Base-by-base conservation (phyloP, 2,888 invertebrate genomes). In the Dendrolimus pini region DNA sequence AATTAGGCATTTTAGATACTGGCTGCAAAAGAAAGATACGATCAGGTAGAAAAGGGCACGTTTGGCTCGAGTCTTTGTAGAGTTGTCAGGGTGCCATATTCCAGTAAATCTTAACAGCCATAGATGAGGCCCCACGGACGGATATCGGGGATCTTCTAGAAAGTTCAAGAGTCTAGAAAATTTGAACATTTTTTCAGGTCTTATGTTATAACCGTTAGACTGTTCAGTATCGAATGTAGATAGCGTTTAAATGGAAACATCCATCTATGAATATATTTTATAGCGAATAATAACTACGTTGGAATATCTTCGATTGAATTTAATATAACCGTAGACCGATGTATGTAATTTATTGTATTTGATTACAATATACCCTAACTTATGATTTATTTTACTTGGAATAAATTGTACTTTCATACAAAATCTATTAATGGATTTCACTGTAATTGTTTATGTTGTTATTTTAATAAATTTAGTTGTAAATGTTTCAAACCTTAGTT, bases 51-150 rank as follows among this genome's bases (percentile, higher is more conserved):
- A 76, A 0, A 79, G 54, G 1, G 70, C 52, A 9, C 72, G 69
- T 63, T 81, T 84, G 3, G 79, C 59, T 42, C 67, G 72, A 1
- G 70, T 60, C 6, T 54, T n/a, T 12, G 52, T 55, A 6, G 71
- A 63, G 10, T 67, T 66, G 18, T 75, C 61, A 0, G 80, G 75
- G 56, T 78, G 75, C 82, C 80, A 83, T 8, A 83, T 60, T 1
- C 85, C 85, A 9, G 66, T 66, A 1, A 74, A 62, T 2, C 62
- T 65, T 7, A 84, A 60, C 1, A 81, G 57, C 14, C 73, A 66
- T 1, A 85, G 66, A 61, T 82, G 75, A 2, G 80, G 81, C 1
- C 82, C 83, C 1, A 83, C 62, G 6, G 82, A 80, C 2, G 84
- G 84, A 54, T 83, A 65, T 7, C 62, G 63, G 3, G 76, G 64